Evolutionary conservation across 2,888 invertebrate species (phyloP), one percentile per base, ranked within the genome.

Genomic region (Cryptocheilus praepositus): DNA sequence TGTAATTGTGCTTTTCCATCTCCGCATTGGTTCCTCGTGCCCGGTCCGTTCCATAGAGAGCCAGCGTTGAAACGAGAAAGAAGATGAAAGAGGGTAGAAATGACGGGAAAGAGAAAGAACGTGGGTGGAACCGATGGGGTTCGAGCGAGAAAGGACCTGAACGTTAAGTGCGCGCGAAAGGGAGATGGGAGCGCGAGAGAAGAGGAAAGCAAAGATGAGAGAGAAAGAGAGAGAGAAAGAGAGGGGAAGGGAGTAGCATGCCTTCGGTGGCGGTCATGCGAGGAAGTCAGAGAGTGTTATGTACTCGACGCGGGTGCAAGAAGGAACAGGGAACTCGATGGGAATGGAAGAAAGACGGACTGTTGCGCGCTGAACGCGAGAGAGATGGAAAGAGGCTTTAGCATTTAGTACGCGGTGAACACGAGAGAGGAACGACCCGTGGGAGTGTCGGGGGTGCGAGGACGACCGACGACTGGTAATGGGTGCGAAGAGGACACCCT

Each of bases 1-100:
- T 61, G 72, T 72, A 72, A 76, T 76, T 74, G 64, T 71, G 70
- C 65, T 67, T 74, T 74, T 71, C 67, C 69, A 73, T 70, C 67
- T 72, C 61, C 49, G 58, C 52, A 28, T 59, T 67, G 59, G 55
- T 46, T 55, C 36, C 36, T 36, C 22, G 55, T 55, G 59, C 28
- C 36, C 18, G 22, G 19, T 45, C 56, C 7, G 25, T 64, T 21
- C 53, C 25, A 45, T 15, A 15, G 16, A 54, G 49, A 54, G 28
- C 36, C 4, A 16, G 46, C 53, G 19, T 63, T 52, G 28, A 55
- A 64, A 49, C 36, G 70, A 67, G 53, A 4, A 16, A 15, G 46
- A 16, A 46, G 46, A 15, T 4, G 43, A 44, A 56, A 18, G 44
- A 66, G 59, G 46, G 64, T 43, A 28, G 43, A 49, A 45, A 63